A percentile compares a stretch with the other conserved stretches of the same genome.
These are phyloP conservation scores for Spisula subtruncata DNA, from an alignment of 2,888 invertebrate species.

Conservation along the genomic window DNA sequence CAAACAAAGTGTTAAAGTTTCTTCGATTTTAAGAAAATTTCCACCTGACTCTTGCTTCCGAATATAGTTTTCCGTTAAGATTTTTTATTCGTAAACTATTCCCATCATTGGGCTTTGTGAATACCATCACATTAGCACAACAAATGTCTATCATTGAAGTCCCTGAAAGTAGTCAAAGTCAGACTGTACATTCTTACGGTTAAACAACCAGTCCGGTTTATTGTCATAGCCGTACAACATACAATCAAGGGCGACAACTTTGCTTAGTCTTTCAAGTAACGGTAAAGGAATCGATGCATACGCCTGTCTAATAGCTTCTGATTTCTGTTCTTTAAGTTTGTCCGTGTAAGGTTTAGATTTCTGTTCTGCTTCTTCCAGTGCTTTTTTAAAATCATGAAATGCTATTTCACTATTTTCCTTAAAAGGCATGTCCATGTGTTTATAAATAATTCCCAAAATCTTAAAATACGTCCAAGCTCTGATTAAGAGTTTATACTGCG, in stretches of 20 bases:
- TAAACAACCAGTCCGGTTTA: background rate
- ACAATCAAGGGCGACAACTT: slow-evolving; percentile 14
- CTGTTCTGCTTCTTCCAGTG: background rate
- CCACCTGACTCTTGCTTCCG: too few species aligned
- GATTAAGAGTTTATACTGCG: background rate
- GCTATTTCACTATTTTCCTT: background rate
- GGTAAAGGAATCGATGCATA: background rate
- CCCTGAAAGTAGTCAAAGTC: background rate
- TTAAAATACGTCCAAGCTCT: slow-evolving; percentile 1
- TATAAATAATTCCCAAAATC: background rate
- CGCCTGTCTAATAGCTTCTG: slow-evolving; percentile 10
- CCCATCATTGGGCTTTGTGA: too few species aligned
- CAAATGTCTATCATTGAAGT: slow-evolving; percentile 4
- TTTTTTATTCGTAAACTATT: too few species aligned
- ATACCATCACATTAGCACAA: too few species aligned
- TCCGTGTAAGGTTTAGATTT: background rate
- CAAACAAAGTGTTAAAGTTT: too few species aligned
- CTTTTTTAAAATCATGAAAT: background rate
- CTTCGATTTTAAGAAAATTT: too few species aligned
- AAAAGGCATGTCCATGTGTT: background rate
- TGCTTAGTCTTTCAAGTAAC: slow-evolving; percentile 1
- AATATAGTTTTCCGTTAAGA: too few species aligned
- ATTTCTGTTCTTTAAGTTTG: background rate
- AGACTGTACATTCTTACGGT: background rate
- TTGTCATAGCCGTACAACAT: slow-evolving; percentile 18